Percentiles rank a stretch among this genome's conserved stretches.
Evolutionary conservation across 2,113 vertebrate genomes (phyloP).

Genomic region (Cyprinodon brontotheroides): DNA sequence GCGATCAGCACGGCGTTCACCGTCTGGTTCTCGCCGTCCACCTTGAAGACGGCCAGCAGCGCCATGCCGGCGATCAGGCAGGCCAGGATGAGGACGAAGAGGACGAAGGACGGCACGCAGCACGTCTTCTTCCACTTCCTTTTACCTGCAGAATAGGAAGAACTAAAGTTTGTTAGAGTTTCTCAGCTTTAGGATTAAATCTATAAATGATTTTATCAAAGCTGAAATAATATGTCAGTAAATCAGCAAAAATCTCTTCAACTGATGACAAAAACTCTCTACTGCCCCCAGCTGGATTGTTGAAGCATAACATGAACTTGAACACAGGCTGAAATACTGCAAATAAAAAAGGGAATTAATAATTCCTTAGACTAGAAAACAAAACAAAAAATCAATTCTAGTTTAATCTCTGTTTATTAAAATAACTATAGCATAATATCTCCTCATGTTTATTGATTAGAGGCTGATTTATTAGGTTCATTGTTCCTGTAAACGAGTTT

Average conservation of each 20-base stretch:
- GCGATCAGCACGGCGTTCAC: slow-evolving; percentile 88
- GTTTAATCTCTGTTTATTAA: too few relatives aligned
- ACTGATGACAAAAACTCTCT: background rate
- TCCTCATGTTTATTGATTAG: too few relatives aligned
- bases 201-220: background rate
- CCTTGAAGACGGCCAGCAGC: slow-evolving; percentile 86
- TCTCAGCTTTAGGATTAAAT: background rate
- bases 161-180: background rate
- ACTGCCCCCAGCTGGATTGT: background rate
- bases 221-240: background rate
- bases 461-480: too few relatives aligned
- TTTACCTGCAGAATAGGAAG: slow-evolving; percentile 80
- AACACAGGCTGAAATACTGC: background rate
- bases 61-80: slow-evolving; percentile 87
- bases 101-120: slow-evolving; percentile 92
- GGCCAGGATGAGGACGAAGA: slow-evolving; percentile 86
- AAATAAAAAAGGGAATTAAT: too few relatives aligned
- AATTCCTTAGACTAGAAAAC: too few relatives aligned
- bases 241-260: background rate
- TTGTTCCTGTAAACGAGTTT: too few relatives aligned
- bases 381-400: too few relatives aligned
- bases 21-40: slow-evolving; percentile 84
- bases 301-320: background rate
- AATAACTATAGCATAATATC: too few relatives aligned
- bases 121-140: slow-evolving; percentile 97